These are phyloP conservation scores for Bathynomus jamesi DNA, from an alignment of 1,140 invertebrate species.

Conservation along the genomic window DNA sequence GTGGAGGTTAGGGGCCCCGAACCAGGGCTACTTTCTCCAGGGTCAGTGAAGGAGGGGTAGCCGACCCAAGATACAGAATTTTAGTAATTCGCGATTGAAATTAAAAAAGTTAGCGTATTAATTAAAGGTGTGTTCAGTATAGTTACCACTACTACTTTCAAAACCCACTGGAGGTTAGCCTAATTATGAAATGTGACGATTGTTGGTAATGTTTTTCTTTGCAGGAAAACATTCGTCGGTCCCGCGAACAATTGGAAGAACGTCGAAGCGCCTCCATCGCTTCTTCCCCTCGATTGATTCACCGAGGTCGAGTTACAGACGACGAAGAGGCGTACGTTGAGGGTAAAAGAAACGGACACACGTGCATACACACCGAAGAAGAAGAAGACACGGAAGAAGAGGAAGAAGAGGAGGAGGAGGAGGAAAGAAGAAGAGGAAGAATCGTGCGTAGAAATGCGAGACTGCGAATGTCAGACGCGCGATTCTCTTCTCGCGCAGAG, in stretches of 20 bases:
- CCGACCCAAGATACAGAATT: too few species aligned
- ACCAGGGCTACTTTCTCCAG: too few species aligned
- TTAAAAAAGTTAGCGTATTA: too few species aligned
- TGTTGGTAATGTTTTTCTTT: slow-evolving; percentile 31
- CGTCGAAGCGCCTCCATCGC: slow-evolving; percentile 18
- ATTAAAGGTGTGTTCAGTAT: too few species aligned
- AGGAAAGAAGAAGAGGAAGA: slow-evolving; percentile 39
- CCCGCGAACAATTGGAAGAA: slow-evolving; percentile 46
- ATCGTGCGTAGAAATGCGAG: slow-evolving; percentile 55
- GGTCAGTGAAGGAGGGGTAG: too few species aligned
- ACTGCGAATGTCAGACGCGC: slow-evolving; percentile 67
- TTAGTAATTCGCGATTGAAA: too few species aligned
- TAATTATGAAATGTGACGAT: too few species aligned
- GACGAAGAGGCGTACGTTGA: slow-evolving; percentile 46
- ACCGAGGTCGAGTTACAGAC: slow-evolving; percentile 13
- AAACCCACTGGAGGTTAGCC: too few species aligned
- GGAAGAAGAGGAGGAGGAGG: slow-evolving; percentile 33
- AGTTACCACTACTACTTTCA: too few species aligned
- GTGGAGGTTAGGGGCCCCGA: too few species aligned
- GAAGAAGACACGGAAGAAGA: slow-evolving; percentile 37
- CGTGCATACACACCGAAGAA: slow-evolving; percentile 40
- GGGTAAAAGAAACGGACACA: slow-evolving; percentile 45
- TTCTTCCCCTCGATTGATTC: slow-evolving; percentile 17
- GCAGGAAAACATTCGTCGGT: slow-evolving; percentile 70
- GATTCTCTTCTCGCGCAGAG: slow-evolving; percentile 59